These are phyloP conservation scores for Vireo griseus DNA, from an alignment of 2,797 vertebrate species.

Conservation along the genomic window DNA sequence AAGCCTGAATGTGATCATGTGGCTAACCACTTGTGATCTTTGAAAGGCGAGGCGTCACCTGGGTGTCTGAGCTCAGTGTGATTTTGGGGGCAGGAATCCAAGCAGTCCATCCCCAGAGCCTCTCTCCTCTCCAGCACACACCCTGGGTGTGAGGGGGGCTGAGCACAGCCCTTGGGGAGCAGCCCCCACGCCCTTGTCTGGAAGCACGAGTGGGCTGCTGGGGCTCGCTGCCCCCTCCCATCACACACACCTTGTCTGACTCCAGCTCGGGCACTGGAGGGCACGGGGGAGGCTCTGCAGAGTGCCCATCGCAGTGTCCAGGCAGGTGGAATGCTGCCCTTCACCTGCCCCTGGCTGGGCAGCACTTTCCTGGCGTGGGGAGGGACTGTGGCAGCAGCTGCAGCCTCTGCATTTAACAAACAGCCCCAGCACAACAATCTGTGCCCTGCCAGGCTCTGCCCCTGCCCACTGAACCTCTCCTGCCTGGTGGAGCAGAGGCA, in stretches of 20 bases:
- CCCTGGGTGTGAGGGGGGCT: no score
- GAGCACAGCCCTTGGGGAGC: neutral
- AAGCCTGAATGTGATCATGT: neutral
- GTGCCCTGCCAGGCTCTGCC: neutral
- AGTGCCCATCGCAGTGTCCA: accelerated
- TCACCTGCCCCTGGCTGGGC: neutral
- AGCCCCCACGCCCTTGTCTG: accelerated
- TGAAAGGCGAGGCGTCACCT: neutral
- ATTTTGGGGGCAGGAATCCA: neutral
- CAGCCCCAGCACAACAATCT: neutral
- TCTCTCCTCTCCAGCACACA: neutral
- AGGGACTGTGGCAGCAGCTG: neutral
- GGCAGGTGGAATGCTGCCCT: neutral
- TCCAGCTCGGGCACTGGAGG: accelerated
- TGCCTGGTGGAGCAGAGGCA: neutral
- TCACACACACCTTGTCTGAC: accelerated
- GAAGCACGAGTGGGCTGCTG: accelerated
- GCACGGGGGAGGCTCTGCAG: accelerated
- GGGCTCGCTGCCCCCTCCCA: neutral
- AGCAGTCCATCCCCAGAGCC: neutral
- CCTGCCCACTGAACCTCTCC: accelerated
- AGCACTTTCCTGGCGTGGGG: accelerated
- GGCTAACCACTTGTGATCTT: neutral
- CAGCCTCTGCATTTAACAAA: neutral
- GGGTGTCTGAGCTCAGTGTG: neutral